Conservation (phyloP, 1,140 invertebrate genomes). For the Hypsibius dujardini region DNA sequence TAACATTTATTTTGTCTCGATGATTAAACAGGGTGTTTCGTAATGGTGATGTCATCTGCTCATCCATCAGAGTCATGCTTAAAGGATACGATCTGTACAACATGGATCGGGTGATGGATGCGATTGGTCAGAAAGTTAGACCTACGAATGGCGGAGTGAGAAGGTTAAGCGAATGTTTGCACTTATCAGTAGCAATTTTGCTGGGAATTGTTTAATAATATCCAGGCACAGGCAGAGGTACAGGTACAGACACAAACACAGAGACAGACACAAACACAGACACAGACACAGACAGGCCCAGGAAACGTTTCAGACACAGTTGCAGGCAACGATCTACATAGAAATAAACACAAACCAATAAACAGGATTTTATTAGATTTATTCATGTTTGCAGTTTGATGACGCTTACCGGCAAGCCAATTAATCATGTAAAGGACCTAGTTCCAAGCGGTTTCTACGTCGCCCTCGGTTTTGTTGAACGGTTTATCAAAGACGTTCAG, state of each 20-base stretch:
- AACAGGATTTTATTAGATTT: too few species aligned
- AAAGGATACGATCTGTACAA: neutral
- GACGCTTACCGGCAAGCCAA: neutral
- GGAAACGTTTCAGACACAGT: too few species aligned
- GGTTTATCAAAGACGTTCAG: neutral
- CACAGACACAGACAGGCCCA: too few species aligned
- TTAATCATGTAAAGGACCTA: slow-evolving; percentile 1
- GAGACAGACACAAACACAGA: too few species aligned
- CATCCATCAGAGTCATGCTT: neutral
- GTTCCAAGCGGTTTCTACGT: neutral
- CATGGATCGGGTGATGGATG: neutral
- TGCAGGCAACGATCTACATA: too few species aligned
- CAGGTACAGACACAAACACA: too few species aligned
- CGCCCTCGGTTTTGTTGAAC: neutral
- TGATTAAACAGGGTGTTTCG: neutral
- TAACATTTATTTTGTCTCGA: neutral
- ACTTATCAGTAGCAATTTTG: neutral
- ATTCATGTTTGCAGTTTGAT: neutral
- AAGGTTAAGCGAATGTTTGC: neutral
- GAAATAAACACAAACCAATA: too few species aligned
- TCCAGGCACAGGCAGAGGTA: too few species aligned
- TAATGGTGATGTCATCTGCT: neutral
- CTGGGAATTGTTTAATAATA: neutral
- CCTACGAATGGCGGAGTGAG: neutral
- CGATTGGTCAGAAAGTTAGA: neutral